Conservation (phyloP, 2,888 invertebrate species). For the Trachelus iudaicus region DNA sequence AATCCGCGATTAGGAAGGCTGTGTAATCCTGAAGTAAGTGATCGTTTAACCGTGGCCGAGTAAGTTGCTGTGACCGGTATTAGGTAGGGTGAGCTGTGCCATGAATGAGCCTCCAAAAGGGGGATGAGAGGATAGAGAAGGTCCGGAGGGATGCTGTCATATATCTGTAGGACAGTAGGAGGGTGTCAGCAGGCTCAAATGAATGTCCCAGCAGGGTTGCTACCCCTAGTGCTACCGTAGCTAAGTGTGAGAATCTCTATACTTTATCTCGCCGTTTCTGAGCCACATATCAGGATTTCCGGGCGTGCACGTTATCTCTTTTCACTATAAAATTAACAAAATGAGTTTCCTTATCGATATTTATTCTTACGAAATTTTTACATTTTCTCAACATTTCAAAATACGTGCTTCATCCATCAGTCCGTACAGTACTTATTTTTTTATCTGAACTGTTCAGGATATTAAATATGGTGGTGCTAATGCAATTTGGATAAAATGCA, state of each 20-base stretch:
- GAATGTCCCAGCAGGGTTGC: conserved; percentile 57
- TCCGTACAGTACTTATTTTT: not conserved
- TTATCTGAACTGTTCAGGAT: not conserved
- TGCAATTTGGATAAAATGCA: not conserved
- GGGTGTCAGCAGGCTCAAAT: conserved; percentile 54
- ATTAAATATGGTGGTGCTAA: not conserved
- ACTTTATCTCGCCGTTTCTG: conserved; percentile 1
- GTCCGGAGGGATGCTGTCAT: conserved; percentile 38
- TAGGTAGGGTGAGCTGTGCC: conserved; percentile 7
- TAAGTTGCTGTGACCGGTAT: conserved; percentile 25
- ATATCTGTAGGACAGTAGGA: conserved; percentile 49
- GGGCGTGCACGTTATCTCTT: not conserved
- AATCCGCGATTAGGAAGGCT: conserved; percentile 37
- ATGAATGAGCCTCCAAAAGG: conserved; percentile 14
- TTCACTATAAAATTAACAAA: not conserved
- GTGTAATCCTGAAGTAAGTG: conserved; percentile 40
- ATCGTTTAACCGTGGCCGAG: conserved; percentile 34
- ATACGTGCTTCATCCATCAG: not conserved
- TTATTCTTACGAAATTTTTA: not conserved
- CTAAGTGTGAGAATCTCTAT: conserved; percentile 46
- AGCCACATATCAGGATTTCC: not conserved
- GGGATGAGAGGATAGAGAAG: conserved; percentile 25
- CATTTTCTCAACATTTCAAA: not conserved
- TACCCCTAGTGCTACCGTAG: conserved; percentile 37
- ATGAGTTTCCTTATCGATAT: not conserved